Evolutionary conservation across 37 sponge, comb jelly and placozoan genomes (phyloP).

Genomic region (Axinella damicornis): DNA sequence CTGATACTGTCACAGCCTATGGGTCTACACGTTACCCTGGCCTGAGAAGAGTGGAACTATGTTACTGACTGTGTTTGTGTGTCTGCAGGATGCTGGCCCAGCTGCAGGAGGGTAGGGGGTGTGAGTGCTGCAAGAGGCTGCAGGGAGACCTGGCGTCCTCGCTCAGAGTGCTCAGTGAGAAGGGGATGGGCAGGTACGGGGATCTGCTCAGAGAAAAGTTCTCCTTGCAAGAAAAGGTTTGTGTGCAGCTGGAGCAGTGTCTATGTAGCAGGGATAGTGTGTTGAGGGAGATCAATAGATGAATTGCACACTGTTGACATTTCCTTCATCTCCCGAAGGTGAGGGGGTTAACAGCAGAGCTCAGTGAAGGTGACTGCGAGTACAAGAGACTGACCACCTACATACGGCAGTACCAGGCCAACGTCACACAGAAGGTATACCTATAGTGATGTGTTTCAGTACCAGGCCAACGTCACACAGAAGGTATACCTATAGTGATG

Average conservation of each 20-base stretch:
- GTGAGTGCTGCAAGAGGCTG: background rate
- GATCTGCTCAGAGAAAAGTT: constrained; percentile 39
- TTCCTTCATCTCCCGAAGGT: background rate
- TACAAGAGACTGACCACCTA: constrained; percentile 37
- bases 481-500: constrained; percentile 18
- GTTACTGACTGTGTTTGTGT: no score
- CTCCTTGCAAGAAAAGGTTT: constrained; percentile 19
- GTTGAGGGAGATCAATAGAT: background rate
- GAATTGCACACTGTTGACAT: background rate
- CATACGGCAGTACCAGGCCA: constrained; percentile 41
- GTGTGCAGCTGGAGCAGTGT: background rate
- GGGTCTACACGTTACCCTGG: no score
- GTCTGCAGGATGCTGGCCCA: background rate
- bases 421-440: constrained; percentile 40
- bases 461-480: constrained; percentile 31
- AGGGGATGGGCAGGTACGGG: constrained; percentile 2
- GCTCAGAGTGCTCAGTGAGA: background rate
- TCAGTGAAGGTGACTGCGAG: constrained; percentile 6
- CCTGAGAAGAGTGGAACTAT: no score
- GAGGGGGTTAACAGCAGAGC: background rate
- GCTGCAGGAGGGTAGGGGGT: background rate
- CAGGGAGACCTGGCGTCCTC: background rate
- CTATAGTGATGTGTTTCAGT: background rate
- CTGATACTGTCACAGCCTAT: no score
- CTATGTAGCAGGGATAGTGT: background rate